Evolutionary conservation across 2,113 vertebrate species (phyloP), one percentile per base, ranked within the genome.

Genomic region (Anolis sagrei): DNA sequence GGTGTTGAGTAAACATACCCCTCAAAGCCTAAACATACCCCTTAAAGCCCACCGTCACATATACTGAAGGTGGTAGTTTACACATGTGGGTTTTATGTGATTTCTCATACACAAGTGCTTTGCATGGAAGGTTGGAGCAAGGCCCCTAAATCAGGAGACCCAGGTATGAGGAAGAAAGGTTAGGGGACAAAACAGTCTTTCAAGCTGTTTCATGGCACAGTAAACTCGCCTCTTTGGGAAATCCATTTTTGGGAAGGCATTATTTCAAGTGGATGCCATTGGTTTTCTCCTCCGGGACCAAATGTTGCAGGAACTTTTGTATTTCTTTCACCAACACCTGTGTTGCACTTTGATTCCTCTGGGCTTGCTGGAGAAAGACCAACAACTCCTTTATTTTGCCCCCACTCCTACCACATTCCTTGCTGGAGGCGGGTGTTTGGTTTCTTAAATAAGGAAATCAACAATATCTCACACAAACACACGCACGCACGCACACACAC

Each of bases 401-500:
- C 84, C 39, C 13, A 44, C 61, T 44, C 18, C 81, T 76, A 87
- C 91, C 79, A 4, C 19, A 5, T 19, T 11, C 1, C 13, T 34
- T 29, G 13, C 29, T 5, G 7, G 8, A 73, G 32, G 29, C 76
- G 48, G 27, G n/a, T 27, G 39, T 36, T 25, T 61, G 36, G 64
- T 84, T 39, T 32, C 44, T 62, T 79, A 94, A 94, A 93, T 90
- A 91, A 92, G 92, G 93, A 93, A 94, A 93, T 94, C 92, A 94
- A 96, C 95, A 95, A 95, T 96, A 95, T 95, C 94, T 96, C 96
- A 97, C 91, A 21, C 62, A 27, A 25, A 68, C 27, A 68, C 64
- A 29, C 27, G 10, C 27, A 68, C n/a, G n/a, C n/a, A n/a, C 96
- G 96, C 91, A 29, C 90, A 93, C 94, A 93, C 89, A 95, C 93